A percentile compares a stretch with the other conserved stretches of the same genome.
phyloP scores from a whole-genome alignment of 2,888 invertebrate species.

The Scaptomyza parva region DNA sequence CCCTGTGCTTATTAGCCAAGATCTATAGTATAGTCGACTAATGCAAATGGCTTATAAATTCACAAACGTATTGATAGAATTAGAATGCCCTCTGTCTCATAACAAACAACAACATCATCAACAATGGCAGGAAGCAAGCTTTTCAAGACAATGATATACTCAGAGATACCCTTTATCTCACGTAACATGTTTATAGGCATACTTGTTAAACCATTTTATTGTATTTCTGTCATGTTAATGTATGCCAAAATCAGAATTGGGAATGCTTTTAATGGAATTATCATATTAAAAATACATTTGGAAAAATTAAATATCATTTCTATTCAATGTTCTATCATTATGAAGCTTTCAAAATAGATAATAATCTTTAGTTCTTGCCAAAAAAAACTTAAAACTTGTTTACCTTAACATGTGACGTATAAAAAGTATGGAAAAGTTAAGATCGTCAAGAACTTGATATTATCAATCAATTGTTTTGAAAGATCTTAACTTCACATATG shows the following conservation, averaged over 20 bases:
- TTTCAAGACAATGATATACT: background rate
- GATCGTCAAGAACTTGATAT: no score
- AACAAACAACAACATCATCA: constrained; percentile 45
- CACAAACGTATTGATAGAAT: constrained; percentile 44
- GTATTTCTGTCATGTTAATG: background rate
- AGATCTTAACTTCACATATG: no score
- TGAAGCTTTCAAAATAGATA: background rate
- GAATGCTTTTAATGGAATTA: background rate
- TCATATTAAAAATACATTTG: constrained; percentile 3
- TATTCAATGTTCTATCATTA: background rate
- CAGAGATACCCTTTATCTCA: constrained; percentile 14
- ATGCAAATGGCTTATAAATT: constrained; percentile 41
- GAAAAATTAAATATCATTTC: background rate
- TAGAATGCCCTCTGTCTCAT: constrained; percentile 32
- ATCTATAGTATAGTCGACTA: constrained; percentile 35
- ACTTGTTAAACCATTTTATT: no score
- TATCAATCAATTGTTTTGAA: no score
- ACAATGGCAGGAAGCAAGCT: constrained; percentile 1
- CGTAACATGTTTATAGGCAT: no score
- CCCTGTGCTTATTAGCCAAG: constrained; percentile 16
- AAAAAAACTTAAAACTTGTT: background rate
- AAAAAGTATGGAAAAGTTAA: no score
- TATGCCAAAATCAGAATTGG: background rate
- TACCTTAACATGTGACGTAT: background rate
- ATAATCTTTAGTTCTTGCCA: background rate